Conservation (phyloP, 2,797 vertebrate genomes). For the Pseudocheirus occidentalis region DNA sequence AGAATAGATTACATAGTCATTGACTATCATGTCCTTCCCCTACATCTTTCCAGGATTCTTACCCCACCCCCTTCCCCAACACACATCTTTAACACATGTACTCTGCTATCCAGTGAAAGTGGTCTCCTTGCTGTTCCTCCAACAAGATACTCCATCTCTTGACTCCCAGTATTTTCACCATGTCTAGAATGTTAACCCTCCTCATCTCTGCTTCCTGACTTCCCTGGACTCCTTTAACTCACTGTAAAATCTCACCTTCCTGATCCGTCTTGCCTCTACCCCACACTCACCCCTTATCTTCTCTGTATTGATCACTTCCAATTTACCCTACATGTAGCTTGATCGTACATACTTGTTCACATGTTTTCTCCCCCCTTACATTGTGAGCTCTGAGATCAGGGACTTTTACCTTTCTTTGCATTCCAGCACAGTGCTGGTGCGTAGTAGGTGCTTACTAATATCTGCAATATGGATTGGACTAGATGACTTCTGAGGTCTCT, state of each 20-base stretch:
- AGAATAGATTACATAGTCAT: too few relatives aligned
- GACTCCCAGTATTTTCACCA: not conserved
- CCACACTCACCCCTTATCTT: too few relatives aligned
- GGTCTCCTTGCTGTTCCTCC: too few relatives aligned
- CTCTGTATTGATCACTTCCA: not conserved
- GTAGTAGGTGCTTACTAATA: not conserved
- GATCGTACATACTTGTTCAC: not conserved
- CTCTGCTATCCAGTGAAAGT: too few relatives aligned
- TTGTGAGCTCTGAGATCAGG: not conserved
- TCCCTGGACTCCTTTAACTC: not conserved
- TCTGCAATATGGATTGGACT: not conserved
- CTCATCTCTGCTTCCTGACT: not conserved
- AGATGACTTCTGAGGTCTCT: not conserved
- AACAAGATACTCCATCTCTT: not conserved
- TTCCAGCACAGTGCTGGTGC: not conserved
- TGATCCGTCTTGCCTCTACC: not conserved
- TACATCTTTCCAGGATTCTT: too few relatives aligned
- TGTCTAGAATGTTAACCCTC: not conserved
- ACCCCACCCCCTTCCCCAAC: too few relatives aligned
- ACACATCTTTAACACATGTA: too few relatives aligned
- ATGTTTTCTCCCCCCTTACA: not conserved
- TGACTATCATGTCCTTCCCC: too few relatives aligned
- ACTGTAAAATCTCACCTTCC: not conserved
- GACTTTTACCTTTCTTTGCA: not conserved
- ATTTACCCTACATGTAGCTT: not conserved